Percentiles rank a stretch among this genome's conserved stretches.
phyloP scores from a whole-genome alignment of 2,888 invertebrate genomes.

The Polydrusus pterygomalis region DNA sequence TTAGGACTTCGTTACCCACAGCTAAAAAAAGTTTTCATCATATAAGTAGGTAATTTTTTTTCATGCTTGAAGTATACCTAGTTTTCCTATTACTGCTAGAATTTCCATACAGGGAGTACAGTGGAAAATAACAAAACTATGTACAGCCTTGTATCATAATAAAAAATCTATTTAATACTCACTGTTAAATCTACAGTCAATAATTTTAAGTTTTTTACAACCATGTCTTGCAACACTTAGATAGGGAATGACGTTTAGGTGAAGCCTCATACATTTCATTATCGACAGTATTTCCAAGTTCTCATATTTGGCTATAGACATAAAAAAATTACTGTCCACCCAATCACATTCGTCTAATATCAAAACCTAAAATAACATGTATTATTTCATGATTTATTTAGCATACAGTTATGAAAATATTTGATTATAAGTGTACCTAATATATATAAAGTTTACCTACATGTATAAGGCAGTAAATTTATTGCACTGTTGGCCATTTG shows the following conservation, averaged over 20 bases:
- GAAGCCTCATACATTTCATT: constrained; percentile 77
- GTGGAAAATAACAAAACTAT: too few species aligned
- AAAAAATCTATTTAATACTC: constrained; percentile 36
- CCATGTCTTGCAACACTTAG: constrained; percentile 85
- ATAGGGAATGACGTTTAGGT: constrained; percentile 82
- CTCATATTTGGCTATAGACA: constrained; percentile 83
- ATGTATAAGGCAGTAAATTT: too few species aligned
- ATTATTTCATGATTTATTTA: too few species aligned
- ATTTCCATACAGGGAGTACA: too few species aligned
- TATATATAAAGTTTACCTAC: too few species aligned
- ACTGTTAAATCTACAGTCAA: constrained; percentile 70
- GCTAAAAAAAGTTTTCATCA: constrained; percentile 63
- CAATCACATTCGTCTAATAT: constrained; percentile 84
- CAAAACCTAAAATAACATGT: constrained; percentile 76
- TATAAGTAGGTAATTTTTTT: too few species aligned
- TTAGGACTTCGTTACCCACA: constrained; percentile 65
- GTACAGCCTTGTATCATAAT: too few species aligned
- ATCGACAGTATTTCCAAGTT: constrained; percentile 78
- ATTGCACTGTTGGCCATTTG: too few species aligned
- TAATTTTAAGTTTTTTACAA: constrained; percentile 74
- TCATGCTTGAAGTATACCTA: too few species aligned
- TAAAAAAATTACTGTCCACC: constrained; percentile 83
- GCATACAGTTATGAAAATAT: too few species aligned
- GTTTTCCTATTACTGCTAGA: not conserved
- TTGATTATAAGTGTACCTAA: too few species aligned